phyloP scores from a whole-genome alignment of 2,113 vertebrate genomes.

The Erythrocercus mccallii region DNA sequence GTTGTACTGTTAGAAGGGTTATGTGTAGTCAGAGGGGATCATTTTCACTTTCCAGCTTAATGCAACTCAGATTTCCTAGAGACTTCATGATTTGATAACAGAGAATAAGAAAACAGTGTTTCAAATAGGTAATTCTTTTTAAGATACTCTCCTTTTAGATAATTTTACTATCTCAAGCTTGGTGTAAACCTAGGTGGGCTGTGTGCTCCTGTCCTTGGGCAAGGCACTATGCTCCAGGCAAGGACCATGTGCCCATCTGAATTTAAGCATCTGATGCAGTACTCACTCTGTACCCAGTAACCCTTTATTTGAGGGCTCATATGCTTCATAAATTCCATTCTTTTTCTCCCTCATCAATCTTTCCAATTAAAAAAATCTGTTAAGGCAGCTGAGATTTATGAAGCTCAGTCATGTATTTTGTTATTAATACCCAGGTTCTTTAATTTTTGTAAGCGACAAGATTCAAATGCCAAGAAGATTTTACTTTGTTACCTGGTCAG shows the following conservation, averaged over 20 bases:
- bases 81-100: not conserved
- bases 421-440: not conserved
- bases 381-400: not conserved
- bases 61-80: not conserved
- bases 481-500: not conserved
- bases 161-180: not conserved
- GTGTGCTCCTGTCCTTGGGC: not conserved
- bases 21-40: not conserved
- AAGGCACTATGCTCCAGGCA: not conserved
- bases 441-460: not conserved
- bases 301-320: not conserved
- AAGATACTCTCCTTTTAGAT: not conserved
- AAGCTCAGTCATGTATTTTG: not conserved
- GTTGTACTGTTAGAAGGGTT: not conserved
- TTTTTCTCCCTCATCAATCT: not conserved
- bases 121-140: not conserved
- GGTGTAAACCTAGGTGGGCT: not conserved
- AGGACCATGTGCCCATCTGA: not conserved
- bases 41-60: not conserved
- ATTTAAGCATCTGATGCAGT: not conserved
- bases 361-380: not conserved
- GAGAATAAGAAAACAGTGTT: not conserved
- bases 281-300: not conserved
- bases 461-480: not conserved
- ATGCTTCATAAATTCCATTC: not conserved